Evolutionary conservation across 2,797 vertebrate species (phyloP).

Genomic region (Lithobates sylvaticus): DNA sequence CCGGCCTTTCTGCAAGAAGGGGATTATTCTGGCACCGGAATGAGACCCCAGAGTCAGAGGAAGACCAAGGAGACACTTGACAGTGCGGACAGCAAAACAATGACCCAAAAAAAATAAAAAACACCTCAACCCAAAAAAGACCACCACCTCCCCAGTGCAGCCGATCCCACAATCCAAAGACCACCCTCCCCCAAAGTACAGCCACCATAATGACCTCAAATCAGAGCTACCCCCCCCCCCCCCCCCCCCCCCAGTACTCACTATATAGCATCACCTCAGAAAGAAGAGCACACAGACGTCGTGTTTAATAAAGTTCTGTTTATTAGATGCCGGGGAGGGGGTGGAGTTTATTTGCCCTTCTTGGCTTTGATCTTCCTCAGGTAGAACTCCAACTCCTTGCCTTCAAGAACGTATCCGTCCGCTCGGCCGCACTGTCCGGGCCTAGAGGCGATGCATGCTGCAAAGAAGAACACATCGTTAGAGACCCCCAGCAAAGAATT

Average conservation of each 20-base stretch:
- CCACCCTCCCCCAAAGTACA: too few relatives aligned
- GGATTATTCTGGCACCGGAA: slow-evolving; percentile 66
- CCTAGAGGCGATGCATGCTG: slow-evolving; percentile 94
- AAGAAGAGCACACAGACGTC: too few relatives aligned
- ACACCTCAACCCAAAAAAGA: too few relatives aligned
- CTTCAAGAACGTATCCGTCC: slow-evolving; percentile 94
- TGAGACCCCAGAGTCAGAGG: slow-evolving; percentile 63
- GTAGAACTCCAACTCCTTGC: slow-evolving; percentile 98
- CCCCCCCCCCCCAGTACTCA: too few relatives aligned
- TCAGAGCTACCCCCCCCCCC: too few relatives aligned
- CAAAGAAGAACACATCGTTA: slow-evolving; percentile 25
- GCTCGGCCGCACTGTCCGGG: slow-evolving; percentile 97
- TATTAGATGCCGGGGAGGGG: slow-evolving; percentile 71
- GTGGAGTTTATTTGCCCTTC: slow-evolving; percentile 93
- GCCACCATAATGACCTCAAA: too few relatives aligned
- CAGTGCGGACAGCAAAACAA: slow-evolving; percentile 63
- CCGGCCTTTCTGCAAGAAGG: slow-evolving; percentile 69
- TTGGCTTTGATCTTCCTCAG: slow-evolving; percentile 98
- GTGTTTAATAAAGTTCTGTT: slow-evolving; percentile 42
- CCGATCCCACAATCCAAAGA: too few relatives aligned
- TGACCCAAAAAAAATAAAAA: too few relatives aligned
- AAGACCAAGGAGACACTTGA: slow-evolving; percentile 56
- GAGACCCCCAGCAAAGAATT: background rate
- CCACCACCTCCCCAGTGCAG: too few relatives aligned
- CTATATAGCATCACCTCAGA: too few relatives aligned